These are phyloP conservation scores for Leptinotarsa defecta DNA, from an alignment of 1,140 invertebrate genomes.

Conservation along the genomic window DNA sequence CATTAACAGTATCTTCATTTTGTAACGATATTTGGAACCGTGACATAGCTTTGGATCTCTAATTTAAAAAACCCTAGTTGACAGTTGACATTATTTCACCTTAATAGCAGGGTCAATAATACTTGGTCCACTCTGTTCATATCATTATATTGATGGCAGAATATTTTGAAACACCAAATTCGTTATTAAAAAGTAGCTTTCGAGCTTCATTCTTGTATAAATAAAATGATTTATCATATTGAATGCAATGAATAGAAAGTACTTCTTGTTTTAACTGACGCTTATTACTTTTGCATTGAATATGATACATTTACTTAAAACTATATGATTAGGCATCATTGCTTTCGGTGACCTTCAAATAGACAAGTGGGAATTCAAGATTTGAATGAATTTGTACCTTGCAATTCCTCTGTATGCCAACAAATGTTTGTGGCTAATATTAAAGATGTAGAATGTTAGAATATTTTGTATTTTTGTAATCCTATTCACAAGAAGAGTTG, in stretches of 20 bases:
- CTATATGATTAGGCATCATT: background rate
- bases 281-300: background rate
- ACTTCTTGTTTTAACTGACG: background rate
- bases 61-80: too few relatives aligned
- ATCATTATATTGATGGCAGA: constrained; percentile 3
- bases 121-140: background rate
- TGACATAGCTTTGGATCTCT: too few relatives aligned
- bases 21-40: too few relatives aligned
- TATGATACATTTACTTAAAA: background rate
- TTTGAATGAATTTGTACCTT: background rate
- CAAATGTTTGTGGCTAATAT: background rate
- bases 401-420: background rate
- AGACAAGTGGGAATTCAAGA: background rate
- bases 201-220: background rate
- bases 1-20: too few relatives aligned
- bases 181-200: background rate
- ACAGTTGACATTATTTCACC: too few relatives aligned
- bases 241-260: background rate
- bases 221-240: constrained; percentile 5
- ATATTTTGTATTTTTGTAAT: background rate
- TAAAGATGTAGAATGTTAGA: constrained; percentile 6
- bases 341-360: background rate
- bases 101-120: background rate
- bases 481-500: too few relatives aligned
- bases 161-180: background rate